phyloP scores from a whole-genome alignment of 1,140 invertebrate genomes.

The Apolygus lucorum region DNA sequence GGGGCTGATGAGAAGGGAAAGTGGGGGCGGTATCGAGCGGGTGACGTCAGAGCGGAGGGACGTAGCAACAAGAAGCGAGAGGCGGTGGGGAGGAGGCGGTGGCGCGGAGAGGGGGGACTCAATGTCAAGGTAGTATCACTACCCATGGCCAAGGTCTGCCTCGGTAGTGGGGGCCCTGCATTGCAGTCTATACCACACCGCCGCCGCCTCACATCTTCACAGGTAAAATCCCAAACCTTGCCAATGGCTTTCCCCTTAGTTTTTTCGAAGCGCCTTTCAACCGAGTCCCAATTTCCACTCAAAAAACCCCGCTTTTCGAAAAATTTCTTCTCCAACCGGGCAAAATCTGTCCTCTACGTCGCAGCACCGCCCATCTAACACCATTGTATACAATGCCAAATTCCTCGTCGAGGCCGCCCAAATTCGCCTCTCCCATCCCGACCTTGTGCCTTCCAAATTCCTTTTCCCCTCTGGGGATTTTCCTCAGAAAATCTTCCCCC shows the following conservation, averaged over 20 bases:
- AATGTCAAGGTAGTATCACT: conserved; percentile 16
- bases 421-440: background rate
- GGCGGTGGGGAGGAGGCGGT: background rate
- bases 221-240: conserved; percentile 13
- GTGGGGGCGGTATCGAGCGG: conserved; percentile 13
- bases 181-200: conserved; percentile 8
- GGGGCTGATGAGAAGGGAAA: background rate
- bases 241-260: background rate
- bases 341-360: background rate
- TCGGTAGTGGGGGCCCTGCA: conserved; percentile 5
- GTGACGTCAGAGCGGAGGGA: conserved; percentile 4
- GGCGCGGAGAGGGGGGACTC: background rate
- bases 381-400: background rate
- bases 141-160: conserved; percentile 12
- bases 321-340: background rate
- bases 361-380: background rate
- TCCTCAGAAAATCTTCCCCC: background rate
- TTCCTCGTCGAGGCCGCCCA: background rate
- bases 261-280: background rate
- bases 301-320: background rate
- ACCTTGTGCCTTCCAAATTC: too few species aligned
- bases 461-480: background rate
- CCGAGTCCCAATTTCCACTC: background rate
- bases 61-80: conserved; percentile 7
- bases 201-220: background rate